These are phyloP conservation scores for Silurus aristotelis DNA, from an alignment of 2,797 vertebrate genomes.

Conservation along the genomic window DNA sequence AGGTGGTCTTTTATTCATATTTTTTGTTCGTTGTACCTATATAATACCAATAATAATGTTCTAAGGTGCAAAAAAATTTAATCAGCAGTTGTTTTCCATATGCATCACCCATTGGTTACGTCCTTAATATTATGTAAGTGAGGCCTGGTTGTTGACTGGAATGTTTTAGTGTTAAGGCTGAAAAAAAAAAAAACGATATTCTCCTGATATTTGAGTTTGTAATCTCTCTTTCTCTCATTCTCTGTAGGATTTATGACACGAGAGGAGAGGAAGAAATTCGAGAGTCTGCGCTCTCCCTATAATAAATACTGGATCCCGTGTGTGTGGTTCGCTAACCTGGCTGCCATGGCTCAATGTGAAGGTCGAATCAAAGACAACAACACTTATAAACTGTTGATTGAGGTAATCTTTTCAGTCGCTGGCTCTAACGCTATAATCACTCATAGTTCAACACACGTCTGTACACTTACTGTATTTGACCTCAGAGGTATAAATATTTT, in stretches of 20 bases:
- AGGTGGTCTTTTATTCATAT: not conserved
- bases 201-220: no score
- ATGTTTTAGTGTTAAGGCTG: not conserved
- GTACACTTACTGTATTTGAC: not conserved
- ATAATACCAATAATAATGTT: not conserved
- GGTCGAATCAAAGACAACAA: slow-evolving; percentile 86
- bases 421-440: not conserved
- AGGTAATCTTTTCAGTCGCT: slow-evolving; percentile 71
- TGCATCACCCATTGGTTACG: not conserved
- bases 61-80: not conserved
- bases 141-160: not conserved
- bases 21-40: not conserved
- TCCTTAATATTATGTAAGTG: not conserved
- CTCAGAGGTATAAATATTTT: not conserved
- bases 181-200: no score
- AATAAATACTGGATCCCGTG: slow-evolving; percentile 96
- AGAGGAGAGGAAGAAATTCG: slow-evolving; percentile 88
- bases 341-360: slow-evolving; percentile 82
- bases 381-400: slow-evolving; percentile 86
- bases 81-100: not conserved
- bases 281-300: slow-evolving; percentile 86
- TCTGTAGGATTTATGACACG: slow-evolving; percentile 90
- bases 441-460: not conserved
- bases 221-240: not conserved
- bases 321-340: slow-evolving; percentile 91